Percentiles rank a stretch among this genome's conserved stretches.
phyloP scores from a whole-genome alignment of 2,797 vertebrate genomes.

The Pangasius sanitwongsei region DNA sequence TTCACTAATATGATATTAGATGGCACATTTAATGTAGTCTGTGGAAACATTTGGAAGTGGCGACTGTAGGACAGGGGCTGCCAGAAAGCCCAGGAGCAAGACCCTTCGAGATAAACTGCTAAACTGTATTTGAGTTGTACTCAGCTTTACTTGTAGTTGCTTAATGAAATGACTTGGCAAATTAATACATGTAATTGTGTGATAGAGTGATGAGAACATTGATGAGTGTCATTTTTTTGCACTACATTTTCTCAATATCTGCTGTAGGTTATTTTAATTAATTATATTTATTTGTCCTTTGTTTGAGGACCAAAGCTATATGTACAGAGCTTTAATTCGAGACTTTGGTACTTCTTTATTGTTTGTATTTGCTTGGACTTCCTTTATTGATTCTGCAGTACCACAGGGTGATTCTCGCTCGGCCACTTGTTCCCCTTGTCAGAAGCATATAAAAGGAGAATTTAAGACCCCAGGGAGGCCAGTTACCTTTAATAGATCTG shows the following conservation, averaged over 20 bases:
- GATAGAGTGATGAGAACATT: background rate
- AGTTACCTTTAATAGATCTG: slow-evolving; percentile 53
- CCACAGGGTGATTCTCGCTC: slow-evolving; percentile 23
- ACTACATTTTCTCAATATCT: background rate
- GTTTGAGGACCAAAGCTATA: background rate
- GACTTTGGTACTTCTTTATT: slow-evolving; percentile 10
- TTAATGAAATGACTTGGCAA: background rate
- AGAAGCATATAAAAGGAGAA: slow-evolving; percentile 46
- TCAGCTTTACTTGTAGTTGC: background rate
- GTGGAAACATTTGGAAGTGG: background rate
- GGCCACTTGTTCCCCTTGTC: slow-evolving; percentile 40
- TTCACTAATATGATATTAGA: background rate
- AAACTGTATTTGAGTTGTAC: background rate
- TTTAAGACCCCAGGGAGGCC: slow-evolving; percentile 48
- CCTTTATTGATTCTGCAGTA: slow-evolving; percentile 44
- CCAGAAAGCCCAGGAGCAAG: background rate
- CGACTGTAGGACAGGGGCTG: background rate
- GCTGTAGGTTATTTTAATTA: background rate
- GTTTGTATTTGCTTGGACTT: slow-evolving; percentile 17
- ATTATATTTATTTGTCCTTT: background rate
- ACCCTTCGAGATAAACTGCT: background rate
- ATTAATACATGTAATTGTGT: background rate
- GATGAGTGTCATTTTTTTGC: background rate
- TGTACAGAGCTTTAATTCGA: background rate
- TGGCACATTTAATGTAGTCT: background rate